Evolutionary conservation across 2,797 vertebrate species (phyloP), one percentile per base, ranked within the genome.

Genomic region (Calcarius lapponicus): DNA sequence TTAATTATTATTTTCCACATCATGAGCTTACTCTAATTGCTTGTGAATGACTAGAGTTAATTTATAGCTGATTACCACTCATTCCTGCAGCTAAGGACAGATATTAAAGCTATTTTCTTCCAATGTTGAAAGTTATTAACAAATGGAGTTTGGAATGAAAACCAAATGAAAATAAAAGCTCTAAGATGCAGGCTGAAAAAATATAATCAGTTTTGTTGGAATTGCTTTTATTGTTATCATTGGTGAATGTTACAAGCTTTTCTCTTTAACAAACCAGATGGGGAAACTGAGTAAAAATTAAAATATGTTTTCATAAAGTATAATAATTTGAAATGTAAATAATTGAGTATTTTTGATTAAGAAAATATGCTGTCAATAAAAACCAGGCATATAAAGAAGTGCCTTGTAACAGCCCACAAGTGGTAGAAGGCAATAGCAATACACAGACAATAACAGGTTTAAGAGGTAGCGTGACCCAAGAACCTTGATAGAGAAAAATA

Each of bases 141-240:
- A 96, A 95, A 95, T 93, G 65, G 36, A 92, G 10, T 93, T 91
- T 79, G 38, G 65, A 72, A 84, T 86, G 88, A 90, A 94, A n/a
- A 95, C 48, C 42, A 92, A 81, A 67, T 47, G 11, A 96, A 93
- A 95, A 95, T 90, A 95, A 89, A 97, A 96, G 58, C 38, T 92
- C 64, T 84, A 83, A 96, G 67, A 65, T 50, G 17, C 22, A 95
- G 62, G 17, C 50, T 61, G 64, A 86, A 95, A 91, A 81, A 92
- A 38, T 29, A 92, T 65, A 93, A 95, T 96, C 88, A 92, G 58
- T 47, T 78, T 83, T 79, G 58, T 93, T 91, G 22, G 76, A 90
- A 95, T 92, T 95, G 67, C 50, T 96, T 95, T 96, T 93, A 84
- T 94, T 75, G 8, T 86, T 97, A 91, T 93, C 51, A 7, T 87